A percentile compares a stretch with the other conserved stretches of the same genome.
Conservation (phyloP, 2,113 vertebrate species). For the Cisticola juncidis region DNA sequence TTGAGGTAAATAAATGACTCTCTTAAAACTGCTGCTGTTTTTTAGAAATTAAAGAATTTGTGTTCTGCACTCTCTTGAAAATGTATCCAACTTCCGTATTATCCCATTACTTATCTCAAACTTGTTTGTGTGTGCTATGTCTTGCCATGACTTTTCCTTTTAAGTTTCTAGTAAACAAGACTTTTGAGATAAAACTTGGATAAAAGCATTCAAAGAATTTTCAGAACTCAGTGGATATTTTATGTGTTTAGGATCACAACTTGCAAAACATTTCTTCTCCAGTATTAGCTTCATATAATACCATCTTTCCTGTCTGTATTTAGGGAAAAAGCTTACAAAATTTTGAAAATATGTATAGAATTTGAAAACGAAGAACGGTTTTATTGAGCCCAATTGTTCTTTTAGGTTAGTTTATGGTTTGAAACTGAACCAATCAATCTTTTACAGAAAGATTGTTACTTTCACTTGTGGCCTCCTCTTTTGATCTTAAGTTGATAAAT, state of each 20-base stretch:
- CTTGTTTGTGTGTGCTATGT: not conserved
- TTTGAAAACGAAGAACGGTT: not conserved
- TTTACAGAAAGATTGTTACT: not conserved
- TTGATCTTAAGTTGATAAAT: not conserved
- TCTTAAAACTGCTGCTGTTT: not conserved
- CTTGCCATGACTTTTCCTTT: conserved; percentile 7
- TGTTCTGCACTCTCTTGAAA: not conserved
- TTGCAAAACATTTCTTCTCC: not conserved
- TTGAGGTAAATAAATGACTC: not conserved
- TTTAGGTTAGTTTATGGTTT: not conserved
- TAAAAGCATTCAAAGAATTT: conserved; percentile 29
- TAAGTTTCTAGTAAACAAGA: not conserved
- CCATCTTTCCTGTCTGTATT: not conserved
- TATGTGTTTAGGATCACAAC: not conserved
- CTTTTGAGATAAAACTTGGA: conserved; percentile 1
- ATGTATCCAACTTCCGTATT: not conserved
- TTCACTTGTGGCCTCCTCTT: not conserved
- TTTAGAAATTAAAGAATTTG: not conserved
- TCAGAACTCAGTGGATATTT: not conserved
- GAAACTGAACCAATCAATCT: not conserved
- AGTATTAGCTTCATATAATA: not conserved
- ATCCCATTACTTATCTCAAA: not conserved
- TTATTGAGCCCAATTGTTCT: not conserved
- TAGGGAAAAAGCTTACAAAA: not conserved
- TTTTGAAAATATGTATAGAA: not conserved